phyloP scores from a whole-genome alignment of 1,140 invertebrate genomes.

The Ridgeia piscesae region DNA sequence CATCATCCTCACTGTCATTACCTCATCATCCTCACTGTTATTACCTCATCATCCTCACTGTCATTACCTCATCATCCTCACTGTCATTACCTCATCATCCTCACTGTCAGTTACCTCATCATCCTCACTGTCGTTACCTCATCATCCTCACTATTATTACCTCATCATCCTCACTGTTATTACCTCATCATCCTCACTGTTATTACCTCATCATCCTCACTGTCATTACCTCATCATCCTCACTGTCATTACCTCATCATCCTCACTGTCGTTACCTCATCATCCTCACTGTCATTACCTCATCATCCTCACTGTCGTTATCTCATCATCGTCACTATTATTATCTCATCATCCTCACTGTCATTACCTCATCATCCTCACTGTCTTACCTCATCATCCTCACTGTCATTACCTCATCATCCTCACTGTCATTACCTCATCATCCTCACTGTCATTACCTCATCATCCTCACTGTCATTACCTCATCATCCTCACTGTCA shows the following conservation, averaged over 20 bases:
- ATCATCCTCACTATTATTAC: constrained; percentile 70
- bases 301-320: constrained; percentile 72
- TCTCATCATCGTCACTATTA: no score
- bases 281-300: constrained; percentile 69
- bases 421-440: no score
- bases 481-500: constrained; percentile 69
- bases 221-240: constrained; percentile 65
- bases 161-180: no score
- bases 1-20: constrained; percentile 72
- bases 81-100: constrained; percentile 65
- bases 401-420: constrained; percentile 68
- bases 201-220: constrained; percentile 66
- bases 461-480: constrained; percentile 68
- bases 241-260: constrained; percentile 69
- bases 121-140: constrained; percentile 70
- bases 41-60: constrained; percentile 66
- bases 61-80: constrained; percentile 67
- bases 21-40: constrained; percentile 69
- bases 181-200: constrained; percentile 69
- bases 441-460: constrained; percentile 68
- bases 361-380: constrained; percentile 67
- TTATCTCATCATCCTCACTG: constrained; percentile 68
- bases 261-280: constrained; percentile 73
- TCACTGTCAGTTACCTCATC: no score
- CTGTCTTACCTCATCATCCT: constrained; percentile 65